phyloP scores from a whole-genome alignment of 1,140 invertebrate genomes.

The Archegozetes longisetosus region DNA sequence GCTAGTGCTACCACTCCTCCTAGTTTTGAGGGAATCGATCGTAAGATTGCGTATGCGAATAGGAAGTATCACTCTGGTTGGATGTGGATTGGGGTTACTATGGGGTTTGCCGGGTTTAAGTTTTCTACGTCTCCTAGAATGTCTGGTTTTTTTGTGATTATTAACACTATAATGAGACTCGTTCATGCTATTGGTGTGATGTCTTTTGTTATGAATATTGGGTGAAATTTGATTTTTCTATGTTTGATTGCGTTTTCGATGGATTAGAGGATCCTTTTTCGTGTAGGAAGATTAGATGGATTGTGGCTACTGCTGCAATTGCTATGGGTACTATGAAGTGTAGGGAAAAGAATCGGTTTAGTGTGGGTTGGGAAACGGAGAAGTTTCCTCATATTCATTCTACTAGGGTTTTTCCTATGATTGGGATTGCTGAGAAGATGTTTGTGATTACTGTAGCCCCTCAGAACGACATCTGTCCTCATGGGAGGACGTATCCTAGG shows the following conservation, averaged over 20 bases:
- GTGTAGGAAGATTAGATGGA: neutral
- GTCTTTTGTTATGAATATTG: neutral
- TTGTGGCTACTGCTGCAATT: neutral
- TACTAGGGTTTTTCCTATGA: slow-evolving; percentile 39
- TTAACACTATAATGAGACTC: neutral
- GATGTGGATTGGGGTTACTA: slow-evolving; percentile 50
- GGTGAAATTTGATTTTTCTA: neutral
- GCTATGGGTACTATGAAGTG: neutral
- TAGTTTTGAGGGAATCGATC: slow-evolving; percentile 54
- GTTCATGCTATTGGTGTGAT: neutral
- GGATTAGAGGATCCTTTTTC: neutral
- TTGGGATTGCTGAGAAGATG: slow-evolving; percentile 46
- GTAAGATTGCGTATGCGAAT: slow-evolving; percentile 55
- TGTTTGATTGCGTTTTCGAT: neutral
- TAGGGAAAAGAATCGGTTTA: slow-evolving; percentile 51
- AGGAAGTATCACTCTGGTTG: slow-evolving; percentile 59
- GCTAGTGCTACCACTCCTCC: slow-evolving; percentile 45
- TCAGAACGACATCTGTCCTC: slow-evolving; percentile 55
- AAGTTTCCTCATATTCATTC: slow-evolving; percentile 50
- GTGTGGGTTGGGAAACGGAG: slow-evolving; percentile 45
- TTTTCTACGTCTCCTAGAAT: slow-evolving; percentile 46
- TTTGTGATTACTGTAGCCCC: slow-evolving; percentile 53
- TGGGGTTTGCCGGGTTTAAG: slow-evolving; percentile 46
- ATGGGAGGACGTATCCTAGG: slow-evolving; percentile 49
- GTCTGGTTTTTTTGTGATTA: slow-evolving; percentile 33